Conservation (phyloP, 2,797 vertebrate genomes). For the Crypturellus tataupa region DNA sequence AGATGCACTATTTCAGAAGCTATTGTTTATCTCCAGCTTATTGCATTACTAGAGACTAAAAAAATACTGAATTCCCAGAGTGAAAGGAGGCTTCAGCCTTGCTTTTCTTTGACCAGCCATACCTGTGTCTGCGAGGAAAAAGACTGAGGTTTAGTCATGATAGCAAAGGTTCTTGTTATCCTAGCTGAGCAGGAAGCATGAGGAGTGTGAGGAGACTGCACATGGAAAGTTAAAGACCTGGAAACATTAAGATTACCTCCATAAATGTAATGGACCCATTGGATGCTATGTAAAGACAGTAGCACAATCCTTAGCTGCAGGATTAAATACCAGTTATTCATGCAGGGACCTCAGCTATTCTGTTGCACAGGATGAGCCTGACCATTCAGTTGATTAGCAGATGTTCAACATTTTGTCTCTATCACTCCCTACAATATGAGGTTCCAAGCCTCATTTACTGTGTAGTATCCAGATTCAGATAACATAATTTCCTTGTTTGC, state of each 20-base stretch:
- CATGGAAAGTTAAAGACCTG: neutral
- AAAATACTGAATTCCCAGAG: neutral
- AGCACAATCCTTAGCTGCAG: neutral
- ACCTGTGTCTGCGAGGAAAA: neutral
- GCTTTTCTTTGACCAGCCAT: neutral
- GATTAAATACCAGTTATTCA: accelerated
- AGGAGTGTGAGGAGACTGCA: neutral
- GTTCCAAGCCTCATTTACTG: neutral
- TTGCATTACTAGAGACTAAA: too few relatives aligned
- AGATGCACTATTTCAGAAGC: neutral
- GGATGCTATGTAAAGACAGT: neutral
- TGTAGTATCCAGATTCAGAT: neutral
- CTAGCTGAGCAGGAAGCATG: neutral
- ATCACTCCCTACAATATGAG: neutral
- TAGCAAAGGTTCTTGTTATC: neutral
- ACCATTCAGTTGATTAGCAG: neutral
- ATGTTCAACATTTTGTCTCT: neutral
- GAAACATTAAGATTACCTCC: neutral
- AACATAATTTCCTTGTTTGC: neutral
- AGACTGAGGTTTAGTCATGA: neutral
- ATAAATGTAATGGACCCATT: neutral
- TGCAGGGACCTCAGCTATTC: neutral
- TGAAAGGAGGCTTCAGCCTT: neutral
- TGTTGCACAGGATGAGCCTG: neutral
- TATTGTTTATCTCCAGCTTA: neutral